These are phyloP conservation scores for Lottia gigantea DNA, from an alignment of 2,888 invertebrate species.

Conservation along the genomic window DNA sequence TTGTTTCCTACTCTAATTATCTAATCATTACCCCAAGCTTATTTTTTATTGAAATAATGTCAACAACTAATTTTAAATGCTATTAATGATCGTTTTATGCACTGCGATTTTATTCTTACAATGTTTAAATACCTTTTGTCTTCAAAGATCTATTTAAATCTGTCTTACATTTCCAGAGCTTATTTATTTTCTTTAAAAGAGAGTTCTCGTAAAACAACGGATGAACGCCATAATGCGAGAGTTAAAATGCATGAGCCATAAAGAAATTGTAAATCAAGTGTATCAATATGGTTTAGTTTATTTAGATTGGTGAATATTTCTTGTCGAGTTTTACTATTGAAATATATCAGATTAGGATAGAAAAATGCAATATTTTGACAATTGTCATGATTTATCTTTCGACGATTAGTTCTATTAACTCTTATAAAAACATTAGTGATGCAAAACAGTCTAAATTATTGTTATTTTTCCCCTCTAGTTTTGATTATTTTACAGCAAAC, in stretches of 20 bases:
- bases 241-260: background rate
- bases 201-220: background rate
- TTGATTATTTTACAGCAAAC: too few species aligned
- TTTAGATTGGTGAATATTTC: constrained; percentile 4
- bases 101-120: too few species aligned
- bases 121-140: too few species aligned
- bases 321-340: background rate
- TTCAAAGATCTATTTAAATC: too few species aligned
- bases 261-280: background rate
- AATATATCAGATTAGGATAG: background rate
- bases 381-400: background rate
- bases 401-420: background rate
- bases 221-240: background rate
- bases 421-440: too few species aligned
- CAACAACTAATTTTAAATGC: too few species aligned
- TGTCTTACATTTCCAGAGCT: too few species aligned
- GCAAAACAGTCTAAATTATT: too few species aligned
- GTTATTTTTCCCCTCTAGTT: too few species aligned
- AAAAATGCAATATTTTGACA: constrained; percentile 4
- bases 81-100: too few species aligned
- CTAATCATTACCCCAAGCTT: background rate
- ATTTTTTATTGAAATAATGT: too few species aligned
- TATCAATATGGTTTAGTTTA: background rate
- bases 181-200: constrained; percentile 9
- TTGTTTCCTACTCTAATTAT: background rate